Percentiles rank a stretch among this genome's conserved stretches.
These are phyloP conservation scores for Nephotettix cincticeps DNA, from an alignment of 1,140 invertebrate species.

Conservation along the genomic window DNA sequence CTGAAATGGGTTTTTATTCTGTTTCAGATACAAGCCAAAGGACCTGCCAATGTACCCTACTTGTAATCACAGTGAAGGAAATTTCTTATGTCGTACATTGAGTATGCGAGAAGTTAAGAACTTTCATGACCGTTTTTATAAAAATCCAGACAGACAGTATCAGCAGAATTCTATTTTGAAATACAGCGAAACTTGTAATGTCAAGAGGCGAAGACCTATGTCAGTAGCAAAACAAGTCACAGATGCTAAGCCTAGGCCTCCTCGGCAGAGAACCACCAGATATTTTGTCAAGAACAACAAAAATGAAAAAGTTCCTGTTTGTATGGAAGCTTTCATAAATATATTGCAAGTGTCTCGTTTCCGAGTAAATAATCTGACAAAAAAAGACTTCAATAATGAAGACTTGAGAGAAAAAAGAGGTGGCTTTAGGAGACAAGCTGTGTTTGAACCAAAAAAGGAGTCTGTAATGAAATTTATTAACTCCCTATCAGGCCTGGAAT, in stretches of 20 bases:
- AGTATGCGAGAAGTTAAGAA: conserved; percentile 20
- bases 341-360: conserved; percentile 9
- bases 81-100: background rate
- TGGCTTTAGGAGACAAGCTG: conserved; percentile 7
- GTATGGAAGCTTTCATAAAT: conserved; percentile 10
- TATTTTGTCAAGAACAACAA: conserved; percentile 15
- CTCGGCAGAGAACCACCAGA: background rate
- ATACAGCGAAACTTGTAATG: conserved; percentile 1
- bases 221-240: conserved; percentile 4
- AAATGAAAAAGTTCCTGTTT: background rate
- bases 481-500: conserved; percentile 1
- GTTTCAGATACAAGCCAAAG: conserved; percentile 21
- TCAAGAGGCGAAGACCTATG: conserved; percentile 5
- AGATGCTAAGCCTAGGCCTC: background rate
- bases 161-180: conserved; percentile 16
- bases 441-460: conserved; percentile 15
- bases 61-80: conserved; percentile 3
- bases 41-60: background rate
- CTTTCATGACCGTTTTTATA: background rate
- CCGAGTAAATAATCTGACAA: conserved; percentile 14
- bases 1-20: conserved; percentile 6
- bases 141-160: conserved; percentile 12
- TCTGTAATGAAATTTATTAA: conserved; percentile 18
- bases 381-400: background rate
- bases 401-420: conserved; percentile 18